Percentiles rank a stretch among this genome's conserved stretches.
phyloP scores from a whole-genome alignment of 2,888 invertebrate genomes.

The Dilophus febrilis region DNA sequence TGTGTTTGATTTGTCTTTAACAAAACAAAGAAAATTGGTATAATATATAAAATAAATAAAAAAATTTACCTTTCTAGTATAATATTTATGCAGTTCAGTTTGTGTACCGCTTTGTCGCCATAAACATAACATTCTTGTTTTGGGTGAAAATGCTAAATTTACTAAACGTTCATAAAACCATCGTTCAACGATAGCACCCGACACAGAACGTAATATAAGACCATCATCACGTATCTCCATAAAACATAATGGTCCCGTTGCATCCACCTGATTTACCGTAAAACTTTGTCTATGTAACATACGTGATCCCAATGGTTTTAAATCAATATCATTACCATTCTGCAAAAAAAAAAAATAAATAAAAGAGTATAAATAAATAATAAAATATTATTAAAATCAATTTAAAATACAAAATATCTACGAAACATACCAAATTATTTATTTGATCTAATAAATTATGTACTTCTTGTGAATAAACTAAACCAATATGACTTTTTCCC shows the following conservation, averaged over 20 bases:
- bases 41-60: background rate
- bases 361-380: no score
- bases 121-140: conserved; percentile 90
- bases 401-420: background rate
- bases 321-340: conserved; percentile 95
- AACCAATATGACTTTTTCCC: conserved; percentile 96
- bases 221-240: conserved; percentile 96
- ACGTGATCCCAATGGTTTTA: conserved; percentile 89
- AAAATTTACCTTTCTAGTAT: conserved; percentile 78
- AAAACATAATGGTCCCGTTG: conserved; percentile 72
- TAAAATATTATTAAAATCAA: background rate
- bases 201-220: conserved; percentile 61
- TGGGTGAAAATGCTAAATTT: conserved; percentile 99
- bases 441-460: conserved; percentile 92
- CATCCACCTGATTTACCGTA: conserved; percentile 92
- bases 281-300: conserved; percentile 93
- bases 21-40: conserved; percentile 2
- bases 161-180: conserved; percentile 98
- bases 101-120: conserved; percentile 93
- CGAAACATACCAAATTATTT: conserved; percentile 62
- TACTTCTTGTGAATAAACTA: conserved; percentile 94
- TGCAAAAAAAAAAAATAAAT: conserved; percentile 29
- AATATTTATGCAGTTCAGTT: conserved; percentile 93
- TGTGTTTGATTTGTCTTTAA: no score
- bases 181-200: conserved; percentile 75